phyloP scores from a whole-genome alignment of 2,888 invertebrate species.

The Pteria penguin region DNA sequence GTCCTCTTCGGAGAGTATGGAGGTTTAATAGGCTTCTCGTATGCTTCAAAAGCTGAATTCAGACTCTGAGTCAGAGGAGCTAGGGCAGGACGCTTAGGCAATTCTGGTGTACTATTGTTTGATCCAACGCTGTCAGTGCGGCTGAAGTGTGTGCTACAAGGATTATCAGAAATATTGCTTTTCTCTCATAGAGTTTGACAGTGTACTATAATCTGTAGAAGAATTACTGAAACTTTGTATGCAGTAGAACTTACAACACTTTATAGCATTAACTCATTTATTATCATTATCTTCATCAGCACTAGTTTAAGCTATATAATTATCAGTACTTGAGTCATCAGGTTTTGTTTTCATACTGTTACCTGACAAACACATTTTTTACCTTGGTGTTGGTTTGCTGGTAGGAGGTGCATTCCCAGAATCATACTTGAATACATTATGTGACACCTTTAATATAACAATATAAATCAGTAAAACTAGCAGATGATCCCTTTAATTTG shows the following conservation, averaged over 20 bases:
- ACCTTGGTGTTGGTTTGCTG: constrained; percentile 57
- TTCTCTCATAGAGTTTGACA: too few relatives aligned
- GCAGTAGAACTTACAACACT: too few relatives aligned
- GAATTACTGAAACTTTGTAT: too few relatives aligned
- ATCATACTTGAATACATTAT: constrained; percentile 69
- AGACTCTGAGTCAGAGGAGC: constrained; percentile 60
- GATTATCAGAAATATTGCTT: too few relatives aligned
- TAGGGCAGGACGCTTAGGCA: constrained; percentile 57
- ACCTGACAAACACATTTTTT: constrained; percentile 3
- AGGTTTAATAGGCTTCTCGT: constrained; percentile 58
- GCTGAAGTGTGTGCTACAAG: constrained; percentile 28
- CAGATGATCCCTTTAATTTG: too few relatives aligned
- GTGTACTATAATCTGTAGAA: too few relatives aligned
- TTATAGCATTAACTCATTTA: too few relatives aligned
- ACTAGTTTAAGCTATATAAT: background rate
- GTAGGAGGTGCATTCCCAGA: constrained; percentile 71
- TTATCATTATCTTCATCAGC: background rate
- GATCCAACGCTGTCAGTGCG: constrained; percentile 48
- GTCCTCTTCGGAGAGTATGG: constrained; percentile 38
- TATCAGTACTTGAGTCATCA: background rate
- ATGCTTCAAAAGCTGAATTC: constrained; percentile 65
- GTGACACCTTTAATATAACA: constrained; percentile 19
- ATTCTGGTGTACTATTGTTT: constrained; percentile 47
- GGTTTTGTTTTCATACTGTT: background rate
- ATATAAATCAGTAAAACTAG: too few relatives aligned